Conservation (phyloP, 2,797 vertebrate species). For the Sebastes glaucus region DNA sequence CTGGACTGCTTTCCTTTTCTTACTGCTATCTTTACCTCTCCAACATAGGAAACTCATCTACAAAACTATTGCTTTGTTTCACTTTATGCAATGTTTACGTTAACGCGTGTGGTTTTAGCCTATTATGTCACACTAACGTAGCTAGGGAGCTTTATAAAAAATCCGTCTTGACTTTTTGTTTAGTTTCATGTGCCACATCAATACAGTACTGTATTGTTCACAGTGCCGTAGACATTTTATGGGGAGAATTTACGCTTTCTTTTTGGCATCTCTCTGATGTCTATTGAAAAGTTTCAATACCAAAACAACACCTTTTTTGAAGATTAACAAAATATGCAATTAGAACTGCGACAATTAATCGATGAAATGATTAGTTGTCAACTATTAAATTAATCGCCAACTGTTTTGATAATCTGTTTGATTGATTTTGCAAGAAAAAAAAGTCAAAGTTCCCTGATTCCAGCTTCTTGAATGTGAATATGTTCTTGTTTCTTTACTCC, state of each 20-base stretch:
- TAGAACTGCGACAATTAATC: no score
- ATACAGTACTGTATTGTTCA: background rate
- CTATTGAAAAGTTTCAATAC: background rate
- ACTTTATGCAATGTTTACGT: background rate
- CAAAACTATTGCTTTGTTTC: background rate
- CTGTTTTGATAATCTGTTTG: no score
- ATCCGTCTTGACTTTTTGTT: background rate
- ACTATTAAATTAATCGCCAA: no score
- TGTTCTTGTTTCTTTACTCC: no score
- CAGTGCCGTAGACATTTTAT: background rate
- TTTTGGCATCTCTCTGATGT: background rate
- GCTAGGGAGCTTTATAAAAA: background rate
- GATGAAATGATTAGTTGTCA: no score
- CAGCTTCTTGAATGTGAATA: no score
- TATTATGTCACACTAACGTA: background rate
- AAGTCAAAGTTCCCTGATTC: no score
- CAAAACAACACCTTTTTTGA: background rate
- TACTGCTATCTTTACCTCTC: background rate
- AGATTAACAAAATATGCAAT: background rate
- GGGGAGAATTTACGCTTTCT: background rate
- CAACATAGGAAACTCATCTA: background rate
- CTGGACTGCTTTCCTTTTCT: background rate
- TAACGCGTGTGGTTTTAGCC: background rate
- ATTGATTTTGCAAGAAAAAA: no score
- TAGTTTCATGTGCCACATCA: background rate